Evolutionary conservation across 2,797 vertebrate genomes (phyloP), one percentile per base, ranked within the genome.

Genomic region (Melopsittacus undulatus): DNA sequence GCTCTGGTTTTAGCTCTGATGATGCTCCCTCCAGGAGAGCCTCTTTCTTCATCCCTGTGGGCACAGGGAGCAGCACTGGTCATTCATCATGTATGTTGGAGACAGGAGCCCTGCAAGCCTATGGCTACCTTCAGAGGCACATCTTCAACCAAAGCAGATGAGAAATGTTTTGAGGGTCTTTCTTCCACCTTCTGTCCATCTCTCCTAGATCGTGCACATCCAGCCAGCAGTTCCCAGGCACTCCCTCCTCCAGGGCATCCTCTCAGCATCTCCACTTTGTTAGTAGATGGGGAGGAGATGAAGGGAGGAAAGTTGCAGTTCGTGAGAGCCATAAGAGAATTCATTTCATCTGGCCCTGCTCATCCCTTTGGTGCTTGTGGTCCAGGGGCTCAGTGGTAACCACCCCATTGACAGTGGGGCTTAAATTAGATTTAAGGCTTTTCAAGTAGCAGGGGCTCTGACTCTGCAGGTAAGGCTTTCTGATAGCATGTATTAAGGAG

Each of bases 381-480:
- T 90, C 64, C 14, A 3, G 51, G 72, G 14, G 40, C 15, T 6
- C 57, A 83, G 49, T 54, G 46, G 84, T 91, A 93, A 92, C 90
- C 52, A 7, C 64, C 52, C 46, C 73, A 13, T 75, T 95, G 92
- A 69, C 87, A 76, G 80, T 63, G 34, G 59, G 22, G 10, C 23
- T 92, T 94, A 73, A 92, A 89, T 94, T 82, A 90, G 46, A 83
- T 94, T 84, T 89, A 80, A 93, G 87, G 42, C 64, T 91, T 94
- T 95, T 87, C 77, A 79, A 66, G 72, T 32, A 21, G 40, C 26
- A 54, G 43, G 46, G 32, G 20, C 52, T 87, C 92, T 87, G 77
- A 56, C 52, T 43, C 61, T 87, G 70, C 68, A 84, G 89, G 94
- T 93, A 66, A 59, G 77, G 46, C 61, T 90, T 93, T 86, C 72